Evolutionary conservation across 1,140 invertebrate species (phyloP).

Genomic region (Homalodisca vitripennis): DNA sequence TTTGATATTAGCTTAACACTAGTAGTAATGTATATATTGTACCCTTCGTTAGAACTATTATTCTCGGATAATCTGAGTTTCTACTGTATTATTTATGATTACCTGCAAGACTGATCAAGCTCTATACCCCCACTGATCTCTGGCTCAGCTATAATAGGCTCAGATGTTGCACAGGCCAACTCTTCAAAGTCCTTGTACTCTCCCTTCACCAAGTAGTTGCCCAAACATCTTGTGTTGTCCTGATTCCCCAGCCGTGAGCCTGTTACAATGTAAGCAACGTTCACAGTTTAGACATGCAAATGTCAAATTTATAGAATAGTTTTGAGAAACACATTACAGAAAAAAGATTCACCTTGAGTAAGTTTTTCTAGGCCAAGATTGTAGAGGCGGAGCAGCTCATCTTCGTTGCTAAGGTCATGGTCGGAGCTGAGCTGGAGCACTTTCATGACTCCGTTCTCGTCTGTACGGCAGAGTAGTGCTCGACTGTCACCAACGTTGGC

Average conservation of each 20-base stretch:
- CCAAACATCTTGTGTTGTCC: slow-evolving; percentile 75
- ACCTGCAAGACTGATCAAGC: slow-evolving; percentile 76
- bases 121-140: slow-evolving; percentile 77
- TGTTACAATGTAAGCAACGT: no score
- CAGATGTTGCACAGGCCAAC: slow-evolving; percentile 61
- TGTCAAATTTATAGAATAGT: neutral
- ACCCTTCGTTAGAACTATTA: neutral
- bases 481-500: slow-evolving; percentile 81
- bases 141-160: slow-evolving; percentile 81
- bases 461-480: slow-evolving; percentile 78
- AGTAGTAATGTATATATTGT: neutral
- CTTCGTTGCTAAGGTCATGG: slow-evolving; percentile 81
- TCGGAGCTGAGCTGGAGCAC: slow-evolving; percentile 80
- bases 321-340: slow-evolving; percentile 11
- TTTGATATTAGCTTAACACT: neutral
- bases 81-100: slow-evolving; percentile 3
- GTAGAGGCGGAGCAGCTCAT: slow-evolving; percentile 72
- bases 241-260: slow-evolving; percentile 67
- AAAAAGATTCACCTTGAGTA: slow-evolving; percentile 9
- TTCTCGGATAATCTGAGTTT: neutral
- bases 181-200: slow-evolving; percentile 82
- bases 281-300: neutral
- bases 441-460: slow-evolving; percentile 73
- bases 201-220: slow-evolving; percentile 88
- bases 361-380: slow-evolving; percentile 68